phyloP scores from a whole-genome alignment of 2,113 vertebrate species.

The Petrocephalus microphthalmus region DNA sequence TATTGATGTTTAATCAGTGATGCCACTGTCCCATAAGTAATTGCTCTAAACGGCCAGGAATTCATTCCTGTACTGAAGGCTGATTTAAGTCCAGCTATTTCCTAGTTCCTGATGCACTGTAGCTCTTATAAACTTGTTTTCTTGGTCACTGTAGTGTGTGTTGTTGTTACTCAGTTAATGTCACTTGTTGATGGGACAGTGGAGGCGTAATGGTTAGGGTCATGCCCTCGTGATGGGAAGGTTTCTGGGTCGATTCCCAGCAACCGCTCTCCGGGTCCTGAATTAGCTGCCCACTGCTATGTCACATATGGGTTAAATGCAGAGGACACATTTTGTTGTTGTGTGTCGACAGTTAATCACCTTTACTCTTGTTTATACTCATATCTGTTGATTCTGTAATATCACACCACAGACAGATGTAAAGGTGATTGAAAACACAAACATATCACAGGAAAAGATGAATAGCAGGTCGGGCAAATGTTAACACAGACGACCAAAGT shows the following conservation, averaged over 20 bases:
- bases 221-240: too few relatives aligned
- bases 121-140: background rate
- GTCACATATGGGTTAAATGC: too few relatives aligned
- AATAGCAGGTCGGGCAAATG: background rate
- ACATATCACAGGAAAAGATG: background rate
- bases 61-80: background rate
- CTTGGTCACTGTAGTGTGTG: background rate
- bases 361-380: background rate
- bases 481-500: background rate
- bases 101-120: background rate
- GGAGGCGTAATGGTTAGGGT: too few relatives aligned
- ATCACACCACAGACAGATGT: background rate
- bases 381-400: background rate
- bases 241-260: too few relatives aligned
- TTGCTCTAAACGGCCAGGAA: background rate
- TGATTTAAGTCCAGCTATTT: background rate
- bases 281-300: too few relatives aligned
- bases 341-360: too few relatives aligned
- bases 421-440: background rate
- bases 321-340: too few relatives aligned
- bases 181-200: background rate
- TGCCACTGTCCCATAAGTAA: background rate
- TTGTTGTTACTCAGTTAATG: background rate
- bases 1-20: constrained; percentile 1
- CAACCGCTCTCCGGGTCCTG: too few relatives aligned